phyloP scores from a whole-genome alignment of 2,888 invertebrate species.

The Eupithecia pulchellata region DNA sequence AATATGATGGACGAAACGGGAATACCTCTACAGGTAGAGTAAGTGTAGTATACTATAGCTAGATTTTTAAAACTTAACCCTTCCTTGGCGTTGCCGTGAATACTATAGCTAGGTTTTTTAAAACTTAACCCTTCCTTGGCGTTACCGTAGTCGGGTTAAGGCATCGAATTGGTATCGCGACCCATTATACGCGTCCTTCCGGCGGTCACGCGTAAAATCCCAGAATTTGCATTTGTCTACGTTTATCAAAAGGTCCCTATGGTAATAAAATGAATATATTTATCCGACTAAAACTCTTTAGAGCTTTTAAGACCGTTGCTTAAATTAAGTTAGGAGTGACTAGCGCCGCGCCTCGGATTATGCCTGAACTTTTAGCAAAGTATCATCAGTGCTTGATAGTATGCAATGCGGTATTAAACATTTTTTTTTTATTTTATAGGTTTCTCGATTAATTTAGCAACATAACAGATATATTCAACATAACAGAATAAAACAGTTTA shows the following conservation, averaged over 20 bases:
- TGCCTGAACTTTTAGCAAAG: not conserved
- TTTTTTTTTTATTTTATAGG: not conserved
- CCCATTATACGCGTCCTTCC: conserved; percentile 36
- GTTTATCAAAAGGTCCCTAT: conserved; percentile 45
- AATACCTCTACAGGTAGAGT: too few species aligned
- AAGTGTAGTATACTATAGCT: too few species aligned
- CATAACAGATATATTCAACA: too few species aligned
- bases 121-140: not conserved
- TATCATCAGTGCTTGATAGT: not conserved
- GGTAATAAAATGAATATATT: conserved; percentile 48
- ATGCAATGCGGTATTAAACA: not conserved
- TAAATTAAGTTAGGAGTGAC: conserved; percentile 16
- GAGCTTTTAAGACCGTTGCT: conserved; percentile 30
- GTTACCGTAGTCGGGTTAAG: not conserved
- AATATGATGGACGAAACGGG: too few species aligned
- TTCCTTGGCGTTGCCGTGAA: not conserved
- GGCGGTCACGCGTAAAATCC: conserved; percentile 45
- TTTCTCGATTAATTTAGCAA: too few species aligned
- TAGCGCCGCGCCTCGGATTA: not conserved
- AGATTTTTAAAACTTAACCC: not conserved
- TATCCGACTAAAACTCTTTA: conserved; percentile 28
- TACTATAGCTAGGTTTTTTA: not conserved
- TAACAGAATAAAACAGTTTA: too few species aligned
- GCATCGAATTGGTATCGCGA: not conserved
- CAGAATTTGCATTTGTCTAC: conserved; percentile 47